Evolutionary conservation across 2,113 vertebrate species (phyloP).

Genomic region (Fulmarus glacialis): DNA sequence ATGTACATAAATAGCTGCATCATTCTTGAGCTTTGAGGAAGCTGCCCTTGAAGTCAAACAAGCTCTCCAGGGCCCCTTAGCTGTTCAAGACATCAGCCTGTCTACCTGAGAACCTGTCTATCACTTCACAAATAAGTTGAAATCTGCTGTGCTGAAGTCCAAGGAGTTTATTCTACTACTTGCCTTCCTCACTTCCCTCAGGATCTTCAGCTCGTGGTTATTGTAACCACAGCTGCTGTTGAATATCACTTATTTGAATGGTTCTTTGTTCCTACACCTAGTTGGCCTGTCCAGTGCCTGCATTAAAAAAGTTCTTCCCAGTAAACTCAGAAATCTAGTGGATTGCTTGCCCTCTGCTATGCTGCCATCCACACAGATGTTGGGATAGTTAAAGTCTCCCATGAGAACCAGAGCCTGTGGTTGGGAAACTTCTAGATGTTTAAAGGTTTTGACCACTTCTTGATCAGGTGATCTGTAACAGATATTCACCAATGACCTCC

Average conservation of each 20-base stretch:
- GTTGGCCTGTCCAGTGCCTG: neutral
- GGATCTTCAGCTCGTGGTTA: neutral
- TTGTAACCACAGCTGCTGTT: neutral
- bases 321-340: neutral
- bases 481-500: neutral
- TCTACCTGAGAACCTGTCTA: neutral
- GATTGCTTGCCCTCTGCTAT: neutral
- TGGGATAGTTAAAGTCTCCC: neutral
- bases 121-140: neutral
- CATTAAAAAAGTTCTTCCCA: neutral
- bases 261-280: neutral
- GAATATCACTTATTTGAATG: neutral
- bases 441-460: neutral
- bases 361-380: neutral
- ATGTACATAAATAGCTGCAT: neutral
- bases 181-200: neutral
- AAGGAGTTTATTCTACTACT: neutral
- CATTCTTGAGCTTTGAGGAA: neutral
- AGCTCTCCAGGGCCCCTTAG: neutral
- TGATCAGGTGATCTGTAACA: neutral
- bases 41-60: neutral
- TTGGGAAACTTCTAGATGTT: neutral
- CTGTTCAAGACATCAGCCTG: neutral
- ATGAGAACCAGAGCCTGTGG: neutral
- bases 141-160: neutral